Conservation (phyloP, 2,888 invertebrate genomes). For the Melitaea athalia region DNA sequence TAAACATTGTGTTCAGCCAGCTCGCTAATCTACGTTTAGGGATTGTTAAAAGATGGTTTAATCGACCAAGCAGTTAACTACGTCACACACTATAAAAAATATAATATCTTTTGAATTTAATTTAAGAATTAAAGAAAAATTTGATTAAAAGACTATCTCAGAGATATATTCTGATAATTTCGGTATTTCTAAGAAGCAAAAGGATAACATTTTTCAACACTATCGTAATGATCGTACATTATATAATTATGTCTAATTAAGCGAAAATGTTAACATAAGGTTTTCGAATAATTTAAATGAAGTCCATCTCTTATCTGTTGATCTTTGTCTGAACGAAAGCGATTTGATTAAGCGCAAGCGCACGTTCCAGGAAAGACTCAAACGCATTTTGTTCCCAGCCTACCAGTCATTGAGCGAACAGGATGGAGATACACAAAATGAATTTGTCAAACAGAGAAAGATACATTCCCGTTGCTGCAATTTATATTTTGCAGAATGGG, state of each 20-base stretch:
- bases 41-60: too few species aligned
- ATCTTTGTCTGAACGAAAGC: conserved; percentile 54
- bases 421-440: conserved; percentile 47
- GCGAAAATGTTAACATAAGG: conserved; percentile 34
- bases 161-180: background rate
- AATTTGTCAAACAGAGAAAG: conserved; percentile 43
- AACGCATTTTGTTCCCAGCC: conserved; percentile 74
- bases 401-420: conserved; percentile 55
- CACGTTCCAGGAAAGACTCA: conserved; percentile 69
- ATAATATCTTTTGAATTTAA: too few species aligned
- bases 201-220: background rate
- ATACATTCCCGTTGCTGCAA: conserved; percentile 41
- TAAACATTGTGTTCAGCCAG: too few species aligned
- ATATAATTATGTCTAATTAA: conserved; percentile 36
- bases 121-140: too few species aligned
- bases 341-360: conserved; percentile 70
- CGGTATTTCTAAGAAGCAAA: background rate
- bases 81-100: too few species aligned
- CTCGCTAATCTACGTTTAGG: too few species aligned
- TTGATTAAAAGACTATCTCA: background rate
- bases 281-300: conserved; percentile 35
- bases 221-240: conserved; percentile 19
- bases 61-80: too few species aligned
- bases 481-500: conserved; percentile 57
- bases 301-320: conserved; percentile 36